Conservation (phyloP, 1,140 invertebrate species). For the Dendrolimus kikuchii region DNA sequence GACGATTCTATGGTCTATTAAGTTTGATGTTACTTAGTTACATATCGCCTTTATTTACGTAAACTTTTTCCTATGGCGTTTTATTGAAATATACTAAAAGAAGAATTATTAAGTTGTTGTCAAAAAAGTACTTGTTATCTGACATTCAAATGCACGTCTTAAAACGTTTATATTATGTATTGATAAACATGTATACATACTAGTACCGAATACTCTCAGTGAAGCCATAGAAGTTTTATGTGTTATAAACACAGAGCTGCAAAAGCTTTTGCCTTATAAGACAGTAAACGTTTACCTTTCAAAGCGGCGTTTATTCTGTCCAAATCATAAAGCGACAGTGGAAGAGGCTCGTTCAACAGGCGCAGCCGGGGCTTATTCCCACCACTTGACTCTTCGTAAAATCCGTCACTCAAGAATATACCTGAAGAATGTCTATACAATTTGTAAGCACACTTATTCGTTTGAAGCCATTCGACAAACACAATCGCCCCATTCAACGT, state of each 20-base stretch:
- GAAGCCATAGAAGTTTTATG: slow-evolving; percentile 38
- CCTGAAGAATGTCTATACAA: slow-evolving; percentile 64
- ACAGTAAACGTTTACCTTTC: slow-evolving; percentile 66
- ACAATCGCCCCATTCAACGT: slow-evolving; percentile 61
- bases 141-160: too few relatives aligned
- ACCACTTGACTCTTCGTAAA: slow-evolving; percentile 39
- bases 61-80: too few relatives aligned
- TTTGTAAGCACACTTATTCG: slow-evolving; percentile 60
- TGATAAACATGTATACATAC: too few relatives aligned
- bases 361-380: slow-evolving; percentile 48
- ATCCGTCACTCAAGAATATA: slow-evolving; percentile 63
- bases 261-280: slow-evolving; percentile 44
- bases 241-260: slow-evolving; percentile 30
- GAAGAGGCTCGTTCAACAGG: slow-evolving; percentile 59
- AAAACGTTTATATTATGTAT: too few relatives aligned
- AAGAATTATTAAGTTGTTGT: too few relatives aligned
- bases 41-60: too few relatives aligned
- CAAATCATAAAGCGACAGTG: slow-evolving; percentile 63
- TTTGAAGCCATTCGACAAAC: slow-evolving; percentile 58
- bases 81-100: too few relatives aligned
- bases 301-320: slow-evolving; percentile 65
- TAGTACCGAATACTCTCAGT: slow-evolving; percentile 7
- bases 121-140: background rate
- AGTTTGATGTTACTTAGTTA: too few relatives aligned
- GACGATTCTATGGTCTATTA: too few relatives aligned